Evolutionary conservation across 2,888 invertebrate genomes (phyloP).

Genomic region (Amblyjoppa proteus): DNA sequence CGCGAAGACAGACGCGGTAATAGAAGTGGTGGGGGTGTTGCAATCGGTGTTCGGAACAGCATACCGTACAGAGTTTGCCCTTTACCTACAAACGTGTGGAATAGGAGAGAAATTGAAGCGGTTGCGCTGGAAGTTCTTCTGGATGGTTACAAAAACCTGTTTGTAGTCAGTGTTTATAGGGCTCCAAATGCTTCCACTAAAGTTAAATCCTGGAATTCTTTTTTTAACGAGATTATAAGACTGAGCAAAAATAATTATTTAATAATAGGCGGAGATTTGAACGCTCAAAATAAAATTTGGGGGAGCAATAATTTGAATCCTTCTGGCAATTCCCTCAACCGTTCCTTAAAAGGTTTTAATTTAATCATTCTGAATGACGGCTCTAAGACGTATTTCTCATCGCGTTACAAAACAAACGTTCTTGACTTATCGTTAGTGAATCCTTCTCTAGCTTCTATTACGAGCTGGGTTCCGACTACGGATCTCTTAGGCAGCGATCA

Average conservation of each 20-base stretch:
- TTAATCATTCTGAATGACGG: neutral
- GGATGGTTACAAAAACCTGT: neutral
- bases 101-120: neutral
- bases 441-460: neutral
- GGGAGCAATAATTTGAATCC: neutral
- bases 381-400: neutral
- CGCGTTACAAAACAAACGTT: neutral
- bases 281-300: neutral
- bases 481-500: neutral
- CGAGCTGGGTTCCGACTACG: neutral
- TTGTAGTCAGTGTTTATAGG: conserved; percentile 16
- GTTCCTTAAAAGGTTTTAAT: neutral
- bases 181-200: neutral
- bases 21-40: neutral
- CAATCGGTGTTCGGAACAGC: neutral
- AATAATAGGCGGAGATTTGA: conserved; percentile 1
- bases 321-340: neutral
- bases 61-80: neutral
- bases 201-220: neutral
- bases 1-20: neutral
- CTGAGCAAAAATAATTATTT: conserved; percentile 5
- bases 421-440: neutral
- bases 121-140: neutral
- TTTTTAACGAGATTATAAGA: neutral
- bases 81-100: neutral